These are phyloP conservation scores for Brachyopa scutellaris DNA, from an alignment of 2,888 invertebrate genomes.

Conservation along the genomic window DNA sequence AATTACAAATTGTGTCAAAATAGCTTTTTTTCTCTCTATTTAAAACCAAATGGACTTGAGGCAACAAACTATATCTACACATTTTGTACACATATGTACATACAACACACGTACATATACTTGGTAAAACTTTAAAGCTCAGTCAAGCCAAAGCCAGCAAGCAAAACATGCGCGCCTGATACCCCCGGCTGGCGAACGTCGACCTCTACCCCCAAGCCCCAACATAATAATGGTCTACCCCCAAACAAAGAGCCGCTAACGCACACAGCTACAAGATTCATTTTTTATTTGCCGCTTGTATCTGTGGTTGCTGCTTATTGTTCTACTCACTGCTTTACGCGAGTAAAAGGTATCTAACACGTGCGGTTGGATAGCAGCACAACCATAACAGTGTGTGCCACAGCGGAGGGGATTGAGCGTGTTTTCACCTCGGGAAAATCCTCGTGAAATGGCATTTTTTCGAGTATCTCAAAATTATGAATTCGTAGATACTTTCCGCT, in stretches of 20 bases:
- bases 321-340: constrained; percentile 8
- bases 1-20: neutral
- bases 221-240: neutral
- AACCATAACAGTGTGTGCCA: constrained; percentile 26
- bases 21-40: neutral
- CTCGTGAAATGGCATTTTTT: neutral
- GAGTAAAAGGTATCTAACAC: constrained; percentile 55
- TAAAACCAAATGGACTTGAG: no score
- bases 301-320: constrained; percentile 7
- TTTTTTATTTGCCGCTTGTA: constrained; percentile 24
- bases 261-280: constrained; percentile 17
- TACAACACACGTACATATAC: no score
- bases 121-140: constrained; percentile 28
- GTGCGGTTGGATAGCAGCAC: constrained; percentile 49
- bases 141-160: neutral
- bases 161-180: constrained; percentile 42
- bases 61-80: no score
- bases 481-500: neutral
- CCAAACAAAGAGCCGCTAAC: constrained; percentile 13
- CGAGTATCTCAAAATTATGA: neutral
- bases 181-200: constrained; percentile 7
- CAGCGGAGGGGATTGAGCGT: neutral
- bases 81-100: no score
- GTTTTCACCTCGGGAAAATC: constrained; percentile 29
- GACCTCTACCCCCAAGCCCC: neutral